These are phyloP conservation scores for Cylas formicarius DNA, from an alignment of 1,140 invertebrate species.

Conservation along the genomic window DNA sequence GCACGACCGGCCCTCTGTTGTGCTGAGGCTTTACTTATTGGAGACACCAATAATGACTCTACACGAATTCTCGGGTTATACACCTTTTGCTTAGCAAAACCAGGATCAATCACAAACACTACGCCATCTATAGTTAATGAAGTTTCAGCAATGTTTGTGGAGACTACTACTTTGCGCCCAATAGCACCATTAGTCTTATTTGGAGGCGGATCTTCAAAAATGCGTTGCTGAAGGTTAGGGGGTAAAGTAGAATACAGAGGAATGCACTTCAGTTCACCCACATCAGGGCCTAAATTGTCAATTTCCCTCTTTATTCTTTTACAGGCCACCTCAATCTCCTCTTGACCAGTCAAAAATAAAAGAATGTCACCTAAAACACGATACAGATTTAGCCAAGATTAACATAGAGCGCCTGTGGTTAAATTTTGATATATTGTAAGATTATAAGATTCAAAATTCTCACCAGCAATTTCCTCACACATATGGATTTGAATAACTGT, in stretches of 20 bases:
- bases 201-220: slow-evolving; percentile 93
- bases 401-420: background rate
- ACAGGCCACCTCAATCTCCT: slow-evolving; percentile 99
- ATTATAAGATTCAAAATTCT: slow-evolving; percentile 49
- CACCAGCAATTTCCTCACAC: slow-evolving; percentile 92
- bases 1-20: slow-evolving; percentile 97
- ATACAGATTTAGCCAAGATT: slow-evolving; percentile 4
- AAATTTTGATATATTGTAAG: background rate
- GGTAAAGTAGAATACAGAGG: slow-evolving; percentile 97
- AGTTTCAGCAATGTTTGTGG: slow-evolving; percentile 99
- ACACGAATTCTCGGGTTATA: slow-evolving; percentile 97
- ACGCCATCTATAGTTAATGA: slow-evolving; percentile 99
- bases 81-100: slow-evolving; percentile 99
- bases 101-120: slow-evolving; percentile 99
- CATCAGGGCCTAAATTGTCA: slow-evolving; percentile 92
- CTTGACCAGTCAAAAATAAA: slow-evolving; percentile 90
- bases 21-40: slow-evolving; percentile 99
- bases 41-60: slow-evolving; percentile 94
- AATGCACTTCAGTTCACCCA: slow-evolving; percentile 97
- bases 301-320: slow-evolving; percentile 96
- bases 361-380: slow-evolving; percentile 21
- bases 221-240: slow-evolving; percentile 94
- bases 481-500: slow-evolving; percentile 99
- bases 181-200: slow-evolving; percentile 90
- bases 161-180: slow-evolving; percentile 93